Base-by-base conservation (phyloP, 2,797 vertebrate genomes). In the Bradypus variegatus region DNA sequence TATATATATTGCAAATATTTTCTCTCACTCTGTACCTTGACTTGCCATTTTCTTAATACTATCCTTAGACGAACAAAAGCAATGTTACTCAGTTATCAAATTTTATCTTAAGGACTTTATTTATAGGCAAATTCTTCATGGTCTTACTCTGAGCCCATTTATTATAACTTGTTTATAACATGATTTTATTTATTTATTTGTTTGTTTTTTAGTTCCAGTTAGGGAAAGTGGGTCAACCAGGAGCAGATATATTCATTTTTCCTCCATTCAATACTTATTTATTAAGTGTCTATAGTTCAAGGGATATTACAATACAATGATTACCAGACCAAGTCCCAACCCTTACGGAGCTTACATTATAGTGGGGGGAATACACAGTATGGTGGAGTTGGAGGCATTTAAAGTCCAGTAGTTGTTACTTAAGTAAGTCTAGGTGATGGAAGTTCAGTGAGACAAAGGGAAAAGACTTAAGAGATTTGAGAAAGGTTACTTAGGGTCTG, bases 41-140 rank as follows among this genome's bases (percentile, higher is more conserved):
- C n/a, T n/a, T n/a, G n/a, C n/a, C n/a, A n/a, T n/a, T n/a, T n/a
- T n/a, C n/a, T n/a, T n/a, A n/a, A n/a, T n/a, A n/a, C n/a, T n/a
- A n/a, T n/a, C n/a, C n/a, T n/a, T n/a, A n/a, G n/a, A n/a, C n/a
- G n/a, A n/a, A n/a, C 14, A 45, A 86, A 94, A 88, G 16, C 14
- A 7, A 21, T 86, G 16, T 58, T 73, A 62, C 25, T 86, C 38
- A 82, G 41, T 78, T 62, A 93, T 10, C 25, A 84, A 81, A 78
- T 55, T 95, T 62, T 75, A 79, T 80, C 27, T 93, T n/a, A 80
- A 83, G 41, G 29, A 81, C 10, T 77, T 92, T 75, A 84, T 82
- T 90, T 48, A 23, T 62, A 88, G 76, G 50, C 18, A 88, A 50
- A 85, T 29, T 5, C 65, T 81, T 80, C 18, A 1, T 41, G 10